Evolutionary conservation across 1,140 invertebrate genomes (phyloP).

Genomic region (Probaryconus sp.): DNA sequence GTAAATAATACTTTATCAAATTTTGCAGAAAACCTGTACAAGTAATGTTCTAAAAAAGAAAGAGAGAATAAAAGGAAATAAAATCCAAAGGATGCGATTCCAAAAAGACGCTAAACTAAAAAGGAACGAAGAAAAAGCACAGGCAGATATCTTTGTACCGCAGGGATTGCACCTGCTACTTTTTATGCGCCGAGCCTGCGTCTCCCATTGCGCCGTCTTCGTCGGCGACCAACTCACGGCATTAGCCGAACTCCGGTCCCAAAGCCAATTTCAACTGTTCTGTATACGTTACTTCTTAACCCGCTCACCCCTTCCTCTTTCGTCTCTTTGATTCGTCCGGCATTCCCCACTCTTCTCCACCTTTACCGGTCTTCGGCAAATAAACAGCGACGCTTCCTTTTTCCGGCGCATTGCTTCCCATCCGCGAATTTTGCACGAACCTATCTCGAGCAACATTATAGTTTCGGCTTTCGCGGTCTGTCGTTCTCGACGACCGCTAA

Average conservation of each 20-base stretch:
- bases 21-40: too few relatives aligned
- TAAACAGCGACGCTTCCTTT: constrained; percentile 31
- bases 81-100: constrained; percentile 8
- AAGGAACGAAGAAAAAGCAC: not conserved
- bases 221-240: constrained; percentile 20
- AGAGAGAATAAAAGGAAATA: too few relatives aligned
- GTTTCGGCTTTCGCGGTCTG: constrained; percentile 18
- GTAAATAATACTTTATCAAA: too few relatives aligned
- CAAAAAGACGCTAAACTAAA: not conserved
- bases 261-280: constrained; percentile 40
- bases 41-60: not conserved
- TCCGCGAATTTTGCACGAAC: constrained; percentile 6
- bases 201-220: not conserved
- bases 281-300: constrained; percentile 33
- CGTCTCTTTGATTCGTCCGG: constrained; percentile 9
- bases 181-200: constrained; percentile 30
- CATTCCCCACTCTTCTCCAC: too few relatives aligned
- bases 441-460: constrained; percentile 14
- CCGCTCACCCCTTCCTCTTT: not conserved
- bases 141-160: not conserved
- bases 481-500: constrained; percentile 26
- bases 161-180: constrained; percentile 15
- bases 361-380: constrained; percentile 9
- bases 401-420: not conserved
- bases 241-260: constrained; percentile 31